Conservation (phyloP, 2,113 vertebrate species). For the Myotis lucifugus region DNA sequence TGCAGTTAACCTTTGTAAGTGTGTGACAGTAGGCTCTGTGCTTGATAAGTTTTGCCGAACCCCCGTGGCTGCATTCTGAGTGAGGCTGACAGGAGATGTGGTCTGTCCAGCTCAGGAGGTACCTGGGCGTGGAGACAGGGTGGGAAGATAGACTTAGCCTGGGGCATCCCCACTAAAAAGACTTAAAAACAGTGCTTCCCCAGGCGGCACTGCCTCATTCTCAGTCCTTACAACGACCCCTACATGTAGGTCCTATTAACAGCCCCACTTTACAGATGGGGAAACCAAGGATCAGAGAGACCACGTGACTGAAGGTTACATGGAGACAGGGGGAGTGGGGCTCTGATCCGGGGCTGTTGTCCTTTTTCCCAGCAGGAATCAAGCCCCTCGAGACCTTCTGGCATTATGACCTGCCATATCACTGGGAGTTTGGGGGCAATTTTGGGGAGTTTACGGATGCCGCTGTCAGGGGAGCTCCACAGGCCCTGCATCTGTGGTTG, state of each 20-base stretch:
- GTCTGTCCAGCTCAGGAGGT: not conserved
- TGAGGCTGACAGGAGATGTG: not conserved
- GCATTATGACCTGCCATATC: fast-evolving
- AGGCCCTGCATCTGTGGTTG: not conserved
- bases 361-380: not conserved
- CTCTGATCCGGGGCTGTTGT: too few species aligned
- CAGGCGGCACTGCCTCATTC: not conserved
- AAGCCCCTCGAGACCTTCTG: not conserved
- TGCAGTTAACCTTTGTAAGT: slow-evolving; percentile 74
- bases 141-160: not conserved
- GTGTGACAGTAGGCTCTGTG: slow-evolving; percentile 58
- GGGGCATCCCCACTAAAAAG: not conserved
- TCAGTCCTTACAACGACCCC: not conserved
- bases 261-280: not conserved
- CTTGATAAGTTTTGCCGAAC: slow-evolving; percentile 2
- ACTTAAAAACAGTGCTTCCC: not conserved
- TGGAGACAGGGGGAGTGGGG: too few species aligned
- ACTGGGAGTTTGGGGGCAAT: fast-evolving
- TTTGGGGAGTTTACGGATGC: not conserved
- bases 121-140: not conserved
- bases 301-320: not conserved
- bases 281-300: not conserved
- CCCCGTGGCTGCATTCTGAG: not conserved
- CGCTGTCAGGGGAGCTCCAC: not conserved
- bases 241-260: not conserved